Evolutionary conservation across 2,797 vertebrate genomes (phyloP).

Genomic region (Cottoperca gobio): DNA sequence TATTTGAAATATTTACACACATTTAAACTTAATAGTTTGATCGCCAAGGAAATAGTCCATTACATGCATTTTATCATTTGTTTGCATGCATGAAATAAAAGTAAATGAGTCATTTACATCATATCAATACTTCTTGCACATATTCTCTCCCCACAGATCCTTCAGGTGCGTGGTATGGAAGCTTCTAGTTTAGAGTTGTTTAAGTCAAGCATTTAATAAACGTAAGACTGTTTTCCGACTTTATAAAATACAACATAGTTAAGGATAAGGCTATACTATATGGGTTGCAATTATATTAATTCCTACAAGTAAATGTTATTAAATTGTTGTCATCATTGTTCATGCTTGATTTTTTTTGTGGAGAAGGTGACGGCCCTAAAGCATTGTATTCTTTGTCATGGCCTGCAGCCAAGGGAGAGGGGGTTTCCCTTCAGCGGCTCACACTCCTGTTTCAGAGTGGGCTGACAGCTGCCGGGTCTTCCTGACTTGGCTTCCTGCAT

Average conservation of each 20-base stretch:
- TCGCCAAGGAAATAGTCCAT: not conserved
- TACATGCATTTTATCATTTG: not conserved
- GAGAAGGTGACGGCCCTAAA: not conserved
- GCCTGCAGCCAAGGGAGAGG: slow-evolving; percentile 31
- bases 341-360: slow-evolving; percentile 1
- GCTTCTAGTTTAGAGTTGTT: not conserved
- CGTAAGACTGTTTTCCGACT: too few relatives aligned
- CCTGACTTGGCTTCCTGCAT: slow-evolving; percentile 62
- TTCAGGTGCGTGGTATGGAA: not conserved
- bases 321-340: not conserved
- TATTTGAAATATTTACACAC: not conserved
- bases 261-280: too few relatives aligned
- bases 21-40: not conserved
- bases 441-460: slow-evolving; percentile 50
- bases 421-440: slow-evolving; percentile 57
- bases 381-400: slow-evolving; percentile 19
- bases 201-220: not conserved
- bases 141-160: not conserved
- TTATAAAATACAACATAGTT: not conserved
- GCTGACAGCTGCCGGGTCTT: slow-evolving; percentile 70
- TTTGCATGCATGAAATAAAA: not conserved
- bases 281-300: not conserved
- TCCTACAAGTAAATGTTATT: not conserved
- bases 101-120: not conserved
- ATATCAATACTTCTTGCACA: not conserved